Percentiles rank a stretch among this genome's conserved stretches.
Evolutionary conservation across 2,113 vertebrate species (phyloP).

Genomic region (Pyxicephalus adspersus): DNA sequence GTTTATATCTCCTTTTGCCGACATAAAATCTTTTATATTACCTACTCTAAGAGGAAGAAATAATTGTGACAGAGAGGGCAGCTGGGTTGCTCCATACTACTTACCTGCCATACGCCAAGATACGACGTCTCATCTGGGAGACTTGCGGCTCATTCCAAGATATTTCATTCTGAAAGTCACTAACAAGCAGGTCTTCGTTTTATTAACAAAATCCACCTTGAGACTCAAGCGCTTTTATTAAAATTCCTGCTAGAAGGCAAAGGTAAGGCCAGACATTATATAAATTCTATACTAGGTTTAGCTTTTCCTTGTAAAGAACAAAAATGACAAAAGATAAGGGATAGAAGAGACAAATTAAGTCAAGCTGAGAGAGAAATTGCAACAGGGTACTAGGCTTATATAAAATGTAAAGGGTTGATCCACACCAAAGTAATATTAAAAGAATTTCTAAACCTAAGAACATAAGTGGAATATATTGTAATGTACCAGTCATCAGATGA

Average conservation of each 20-base stretch:
- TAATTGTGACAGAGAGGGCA: background rate
- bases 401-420: no score
- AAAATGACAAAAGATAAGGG: background rate
- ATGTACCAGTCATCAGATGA: no score
- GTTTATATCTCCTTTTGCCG: no score
- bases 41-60: no score
- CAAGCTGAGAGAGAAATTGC: background rate
- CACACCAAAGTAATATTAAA: no score
- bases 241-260: constrained; percentile 4
- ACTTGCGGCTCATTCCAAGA: background rate
- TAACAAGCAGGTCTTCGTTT: background rate
- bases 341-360: constrained; percentile 2
- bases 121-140: background rate
- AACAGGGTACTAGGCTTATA: background rate
- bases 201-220: constrained; percentile 30
- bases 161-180: constrained; percentile 4
- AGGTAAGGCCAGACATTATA: background rate
- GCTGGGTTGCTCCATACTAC: background rate
- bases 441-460: no score
- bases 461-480: no score
- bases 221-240: constrained; percentile 20
- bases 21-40: no score
- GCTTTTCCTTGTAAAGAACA: background rate
- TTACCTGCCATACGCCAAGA: background rate
- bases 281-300: background rate